Percentiles rank a stretch among this genome's conserved stretches.
phyloP scores from a whole-genome alignment of 1,140 invertebrate genomes.

The Lucilia sericata region DNA sequence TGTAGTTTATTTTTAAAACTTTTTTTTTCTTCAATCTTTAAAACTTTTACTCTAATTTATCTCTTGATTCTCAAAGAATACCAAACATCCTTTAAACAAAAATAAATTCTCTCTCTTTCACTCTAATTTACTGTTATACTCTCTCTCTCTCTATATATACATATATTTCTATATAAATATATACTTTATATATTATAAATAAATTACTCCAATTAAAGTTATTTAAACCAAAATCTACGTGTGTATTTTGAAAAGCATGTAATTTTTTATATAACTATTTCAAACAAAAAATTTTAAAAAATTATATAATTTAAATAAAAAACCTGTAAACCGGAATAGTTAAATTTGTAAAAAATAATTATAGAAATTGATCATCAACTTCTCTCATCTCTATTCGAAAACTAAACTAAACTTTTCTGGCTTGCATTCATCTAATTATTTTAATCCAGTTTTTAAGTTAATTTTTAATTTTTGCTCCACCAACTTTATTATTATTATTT shows the following conservation, averaged over 20 bases:
- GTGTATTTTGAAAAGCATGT: conserved; percentile 37
- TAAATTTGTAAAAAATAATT: not conserved
- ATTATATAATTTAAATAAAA: not conserved
- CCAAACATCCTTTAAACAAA: not conserved
- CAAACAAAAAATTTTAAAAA: not conserved
- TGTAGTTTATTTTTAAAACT: not conserved
- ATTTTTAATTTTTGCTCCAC: not conserved
- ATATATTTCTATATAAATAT: not conserved
- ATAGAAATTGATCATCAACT: conserved; percentile 3
- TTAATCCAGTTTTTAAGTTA: conserved; percentile 15
- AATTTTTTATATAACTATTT: not conserved
- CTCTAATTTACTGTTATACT: not conserved
- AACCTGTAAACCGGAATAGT: conserved; percentile 20
- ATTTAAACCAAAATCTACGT: conserved; percentile 32
- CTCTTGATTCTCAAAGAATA: not conserved
- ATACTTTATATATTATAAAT: conserved; percentile 32
- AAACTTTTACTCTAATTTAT: not conserved
- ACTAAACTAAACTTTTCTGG: conserved; percentile 24
- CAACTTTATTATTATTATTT: not conserved
- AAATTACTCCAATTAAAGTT: not conserved
- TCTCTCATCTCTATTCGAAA: not conserved
- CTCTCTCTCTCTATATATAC: conserved; percentile 25
- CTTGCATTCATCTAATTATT: conserved; percentile 17
- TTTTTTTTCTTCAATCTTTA: not conserved
- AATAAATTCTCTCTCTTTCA: not conserved